Base-by-base conservation (phyloP, 1,140 invertebrate species). In the Holcopasites calliopsidis region DNA sequence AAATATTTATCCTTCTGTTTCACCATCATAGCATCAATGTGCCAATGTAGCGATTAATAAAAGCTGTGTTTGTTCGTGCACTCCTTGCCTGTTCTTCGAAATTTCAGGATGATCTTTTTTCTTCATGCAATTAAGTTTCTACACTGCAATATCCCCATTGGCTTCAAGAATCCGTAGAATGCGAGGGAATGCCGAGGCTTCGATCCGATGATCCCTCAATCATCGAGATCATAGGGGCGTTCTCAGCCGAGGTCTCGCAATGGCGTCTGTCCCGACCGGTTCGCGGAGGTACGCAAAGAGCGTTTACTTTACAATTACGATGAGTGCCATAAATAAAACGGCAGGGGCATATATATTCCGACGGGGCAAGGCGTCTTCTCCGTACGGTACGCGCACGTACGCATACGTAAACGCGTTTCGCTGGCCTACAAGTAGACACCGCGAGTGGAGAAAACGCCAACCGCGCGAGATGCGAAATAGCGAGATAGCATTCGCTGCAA, bases 241-340 rank as follows among this genome's bases (percentile, higher is more conserved):
- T 47, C 26, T n/a, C 26, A 4, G 31, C 23, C 71, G 28, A 66
- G 38, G 55, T 47, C 49, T 23, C 26, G 16, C 0, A 6, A 23
- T 58, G 52, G 47, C 42, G 42, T 65, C 75, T 40, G 71, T 42
- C 71, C 44, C 65, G 72, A 80, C 68, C 74, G 55, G 66, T 80
- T 72, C 68, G 50, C 47, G 35, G 31, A n/a, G 74, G 18, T 55
- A 28, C 38, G 40, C 58, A 61, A 42, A 26, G 60, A 60, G 38
- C 66, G 60, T 83, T 77, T 83, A 80, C 70, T 83, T 80, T 76
- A 80, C 79, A 83, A 81, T 81, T 83, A 79, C 70, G 58, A 79
- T 74, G 80, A 76, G 73, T 38, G 35, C 28, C 77, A 78, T 80
- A 83, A 84, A 84, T 81, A 77, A 84, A 62, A 18, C 28, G 13